Conservation (phyloP, 2,888 invertebrate genomes). For the Aleiodes testaceus region DNA sequence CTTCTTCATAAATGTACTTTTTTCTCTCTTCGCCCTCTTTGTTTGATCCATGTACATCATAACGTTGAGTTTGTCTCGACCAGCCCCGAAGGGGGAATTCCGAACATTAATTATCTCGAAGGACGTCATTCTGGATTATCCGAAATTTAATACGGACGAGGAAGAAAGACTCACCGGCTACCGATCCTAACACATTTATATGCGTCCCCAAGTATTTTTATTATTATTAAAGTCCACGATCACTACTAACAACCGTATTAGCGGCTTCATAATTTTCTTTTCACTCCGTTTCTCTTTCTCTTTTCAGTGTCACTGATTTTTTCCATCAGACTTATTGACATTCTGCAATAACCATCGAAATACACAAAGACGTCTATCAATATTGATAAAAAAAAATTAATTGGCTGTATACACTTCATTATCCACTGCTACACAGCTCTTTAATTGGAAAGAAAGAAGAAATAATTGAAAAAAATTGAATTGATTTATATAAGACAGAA, state of each 20-base stretch:
- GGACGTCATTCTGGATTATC: conserved; percentile 58
- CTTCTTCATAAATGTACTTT: background rate
- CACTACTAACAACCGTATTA: conserved; percentile 33
- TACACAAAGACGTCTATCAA: background rate
- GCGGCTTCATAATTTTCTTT: conserved; percentile 23
- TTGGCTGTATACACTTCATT: background rate
- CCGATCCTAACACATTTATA: conserved; percentile 28
- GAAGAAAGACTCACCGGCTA: background rate
- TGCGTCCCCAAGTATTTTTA: conserved; percentile 29
- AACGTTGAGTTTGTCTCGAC: conserved; percentile 2
- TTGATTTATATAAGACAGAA: no score
- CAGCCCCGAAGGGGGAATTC: conserved; percentile 51
- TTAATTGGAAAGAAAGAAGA: no score
- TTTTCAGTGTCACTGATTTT: background rate
- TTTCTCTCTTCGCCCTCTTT: conserved; percentile 18
- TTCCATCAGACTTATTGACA: no score
- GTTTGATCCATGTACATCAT: conserved; percentile 33
- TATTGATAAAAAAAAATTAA: conserved; percentile 8
- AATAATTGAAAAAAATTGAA: no score
- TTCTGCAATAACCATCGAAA: no score
- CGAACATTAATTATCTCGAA: conserved; percentile 66
- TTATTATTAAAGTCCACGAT: conserved; percentile 6
- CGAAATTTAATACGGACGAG: conserved; percentile 61
- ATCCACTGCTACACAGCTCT: no score
- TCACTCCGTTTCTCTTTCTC: background rate